Evolutionary conservation across 2,888 invertebrate genomes (phyloP).

Genomic region (Thymelicus acteon): DNA sequence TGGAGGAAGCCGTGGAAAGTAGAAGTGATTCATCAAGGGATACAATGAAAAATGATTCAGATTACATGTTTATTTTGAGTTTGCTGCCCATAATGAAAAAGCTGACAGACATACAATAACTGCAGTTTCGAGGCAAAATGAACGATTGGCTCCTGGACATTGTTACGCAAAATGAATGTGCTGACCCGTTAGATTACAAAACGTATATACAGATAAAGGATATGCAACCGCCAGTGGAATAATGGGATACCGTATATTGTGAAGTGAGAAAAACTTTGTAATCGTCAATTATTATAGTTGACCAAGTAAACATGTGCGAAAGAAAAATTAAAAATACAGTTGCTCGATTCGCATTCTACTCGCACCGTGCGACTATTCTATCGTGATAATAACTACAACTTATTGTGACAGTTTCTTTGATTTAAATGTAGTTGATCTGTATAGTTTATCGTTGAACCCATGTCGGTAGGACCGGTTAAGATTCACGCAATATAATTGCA

Average conservation of each 20-base stretch:
- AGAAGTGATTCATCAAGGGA: constrained; percentile 1
- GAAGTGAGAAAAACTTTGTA: too few relatives aligned
- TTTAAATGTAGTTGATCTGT: too few relatives aligned
- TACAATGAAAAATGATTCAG: constrained; percentile 42
- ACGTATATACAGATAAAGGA: constrained; percentile 7
- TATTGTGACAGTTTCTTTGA: too few relatives aligned
- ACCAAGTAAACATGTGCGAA: too few relatives aligned
- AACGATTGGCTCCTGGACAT: constrained; percentile 51
- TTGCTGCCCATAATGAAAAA: constrained; percentile 49
- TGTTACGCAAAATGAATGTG: constrained; percentile 42
- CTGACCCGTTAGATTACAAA: constrained; percentile 4
- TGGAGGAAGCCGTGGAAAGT: constrained; percentile 38
- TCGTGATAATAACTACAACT: too few relatives aligned
- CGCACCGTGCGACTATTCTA: too few relatives aligned
- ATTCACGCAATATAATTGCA: too few relatives aligned
- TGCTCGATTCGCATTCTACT: too few relatives aligned
- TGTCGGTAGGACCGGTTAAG: too few relatives aligned
- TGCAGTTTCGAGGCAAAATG: constrained; percentile 49
- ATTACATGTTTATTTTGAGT: constrained; percentile 51
- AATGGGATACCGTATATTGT: not conserved
- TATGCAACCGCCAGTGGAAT: constrained; percentile 2
- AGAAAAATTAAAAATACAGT: too few relatives aligned
- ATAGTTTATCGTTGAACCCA: too few relatives aligned
- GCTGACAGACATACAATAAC: constrained; percentile 50
- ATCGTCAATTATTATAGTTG: too few relatives aligned